Evolutionary conservation across 2,888 invertebrate genomes (phyloP).

Genomic region (Diloba caeruleocephala): DNA sequence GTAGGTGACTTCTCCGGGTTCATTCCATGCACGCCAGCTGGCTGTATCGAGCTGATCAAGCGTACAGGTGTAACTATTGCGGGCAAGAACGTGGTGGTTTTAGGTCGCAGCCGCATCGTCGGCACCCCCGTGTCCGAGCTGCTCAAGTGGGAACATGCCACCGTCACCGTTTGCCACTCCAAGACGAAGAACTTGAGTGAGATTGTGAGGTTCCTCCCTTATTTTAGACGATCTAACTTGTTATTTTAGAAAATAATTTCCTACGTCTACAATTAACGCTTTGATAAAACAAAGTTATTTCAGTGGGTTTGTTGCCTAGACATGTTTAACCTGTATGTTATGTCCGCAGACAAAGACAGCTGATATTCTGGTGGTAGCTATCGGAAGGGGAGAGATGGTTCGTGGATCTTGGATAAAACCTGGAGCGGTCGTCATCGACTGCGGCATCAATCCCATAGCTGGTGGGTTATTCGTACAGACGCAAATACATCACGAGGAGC

Average conservation of each 20-base stretch:
- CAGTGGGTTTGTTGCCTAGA: no score
- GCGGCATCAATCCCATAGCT: conserved; percentile 98
- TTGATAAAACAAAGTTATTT: no score
- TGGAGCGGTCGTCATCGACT: conserved; percentile 99
- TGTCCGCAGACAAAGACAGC: conserved; percentile 91
- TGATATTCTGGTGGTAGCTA: conserved; percentile 98
- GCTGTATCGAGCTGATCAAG: conserved; percentile 97
- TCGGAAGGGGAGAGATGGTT: conserved; percentile 96
- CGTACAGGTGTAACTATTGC: conserved; percentile 93
- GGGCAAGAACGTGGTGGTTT: conserved; percentile 96
- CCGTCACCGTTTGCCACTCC: conserved; percentile 99
- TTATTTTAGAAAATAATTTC: no score
- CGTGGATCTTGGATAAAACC: conserved; percentile 99
- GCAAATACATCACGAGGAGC: conserved; percentile 7
- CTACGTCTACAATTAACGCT: no score
- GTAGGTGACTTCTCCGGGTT: conserved; percentile 97
- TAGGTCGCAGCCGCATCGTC: conserved; percentile 99
- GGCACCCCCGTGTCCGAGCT: conserved; percentile 98
- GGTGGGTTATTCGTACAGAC: conserved; percentile 85
- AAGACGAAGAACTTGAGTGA: conserved; percentile 95
- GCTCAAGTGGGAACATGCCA: conserved; percentile 98
- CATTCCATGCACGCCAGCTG: conserved; percentile 98
- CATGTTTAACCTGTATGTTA: not conserved
- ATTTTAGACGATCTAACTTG: not conserved
- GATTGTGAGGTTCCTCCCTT: conserved; percentile 86